Conservation (phyloP, 2,113 vertebrate genomes). For the Delphinus delphis region DNA sequence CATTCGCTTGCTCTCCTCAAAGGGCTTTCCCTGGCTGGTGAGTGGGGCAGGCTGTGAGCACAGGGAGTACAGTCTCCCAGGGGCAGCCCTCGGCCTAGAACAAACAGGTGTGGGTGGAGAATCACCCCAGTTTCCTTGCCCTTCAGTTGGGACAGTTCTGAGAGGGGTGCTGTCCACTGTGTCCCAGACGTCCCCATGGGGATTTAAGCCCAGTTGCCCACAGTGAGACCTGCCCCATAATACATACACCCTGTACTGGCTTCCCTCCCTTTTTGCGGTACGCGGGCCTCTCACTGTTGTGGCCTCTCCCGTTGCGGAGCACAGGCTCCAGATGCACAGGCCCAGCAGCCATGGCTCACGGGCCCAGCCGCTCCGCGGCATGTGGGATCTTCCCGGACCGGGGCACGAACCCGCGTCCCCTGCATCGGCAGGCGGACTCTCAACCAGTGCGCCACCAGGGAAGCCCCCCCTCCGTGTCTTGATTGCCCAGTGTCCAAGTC, state of each 20-base stretch:
- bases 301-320: no score
- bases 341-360: no score
- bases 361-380: no score
- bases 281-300: no score
- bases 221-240: not conserved
- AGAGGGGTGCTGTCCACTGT: not conserved
- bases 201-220: not conserved
- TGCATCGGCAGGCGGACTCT: no score
- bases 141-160: not conserved
- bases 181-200: not conserved
- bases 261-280: not conserved
- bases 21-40: not conserved
- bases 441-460: no score
- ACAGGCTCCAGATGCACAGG: accelerated
- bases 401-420: no score
- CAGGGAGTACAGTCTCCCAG: not conserved
- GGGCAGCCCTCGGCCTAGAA: not conserved
- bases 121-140: not conserved
- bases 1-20: not conserved
- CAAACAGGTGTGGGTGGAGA: not conserved
- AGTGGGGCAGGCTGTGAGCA: not conserved
- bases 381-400: no score
- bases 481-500: not conserved
- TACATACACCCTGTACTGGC: not conserved
- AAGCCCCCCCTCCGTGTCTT: not conserved